Conservation (phyloP, 2,797 vertebrate genomes). For the Mormyrus hasselquistii region DNA sequence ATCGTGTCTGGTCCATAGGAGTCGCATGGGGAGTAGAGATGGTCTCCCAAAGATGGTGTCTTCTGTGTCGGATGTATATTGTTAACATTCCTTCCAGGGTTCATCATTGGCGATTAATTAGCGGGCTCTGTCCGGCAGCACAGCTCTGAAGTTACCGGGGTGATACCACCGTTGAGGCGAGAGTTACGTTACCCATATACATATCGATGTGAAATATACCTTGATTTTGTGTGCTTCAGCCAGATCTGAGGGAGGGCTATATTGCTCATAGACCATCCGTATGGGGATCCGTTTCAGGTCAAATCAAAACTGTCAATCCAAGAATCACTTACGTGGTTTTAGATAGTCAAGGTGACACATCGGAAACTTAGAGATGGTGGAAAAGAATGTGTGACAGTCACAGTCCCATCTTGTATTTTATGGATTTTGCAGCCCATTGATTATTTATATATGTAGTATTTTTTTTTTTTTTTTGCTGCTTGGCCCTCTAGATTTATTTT, state of each 20-base stretch:
- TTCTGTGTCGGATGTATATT: background rate
- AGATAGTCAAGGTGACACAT: background rate
- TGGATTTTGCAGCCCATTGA: background rate
- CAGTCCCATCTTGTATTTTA: background rate
- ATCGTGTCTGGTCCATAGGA: background rate
- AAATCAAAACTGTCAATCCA: background rate
- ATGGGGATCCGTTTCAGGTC: background rate
- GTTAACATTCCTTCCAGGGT: background rate
- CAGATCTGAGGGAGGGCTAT: background rate
- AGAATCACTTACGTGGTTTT: background rate
- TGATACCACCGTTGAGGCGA: background rate
- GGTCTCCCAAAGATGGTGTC: background rate
- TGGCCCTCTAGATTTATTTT: background rate
- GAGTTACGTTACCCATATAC: background rate
- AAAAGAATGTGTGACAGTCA: background rate
- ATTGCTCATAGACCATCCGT: background rate
- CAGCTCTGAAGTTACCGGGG: background rate
- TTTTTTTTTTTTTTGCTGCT: background rate
- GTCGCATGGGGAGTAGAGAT: background rate
- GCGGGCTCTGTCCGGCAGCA: background rate
- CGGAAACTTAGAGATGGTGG: background rate
- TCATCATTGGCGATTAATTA: background rate
- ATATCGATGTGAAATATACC: background rate
- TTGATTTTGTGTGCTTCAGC: background rate
- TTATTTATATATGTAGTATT: background rate